These are phyloP conservation scores for Silurus lanzhouensis DNA, from an alignment of 2,797 vertebrate species.

Conservation along the genomic window DNA sequence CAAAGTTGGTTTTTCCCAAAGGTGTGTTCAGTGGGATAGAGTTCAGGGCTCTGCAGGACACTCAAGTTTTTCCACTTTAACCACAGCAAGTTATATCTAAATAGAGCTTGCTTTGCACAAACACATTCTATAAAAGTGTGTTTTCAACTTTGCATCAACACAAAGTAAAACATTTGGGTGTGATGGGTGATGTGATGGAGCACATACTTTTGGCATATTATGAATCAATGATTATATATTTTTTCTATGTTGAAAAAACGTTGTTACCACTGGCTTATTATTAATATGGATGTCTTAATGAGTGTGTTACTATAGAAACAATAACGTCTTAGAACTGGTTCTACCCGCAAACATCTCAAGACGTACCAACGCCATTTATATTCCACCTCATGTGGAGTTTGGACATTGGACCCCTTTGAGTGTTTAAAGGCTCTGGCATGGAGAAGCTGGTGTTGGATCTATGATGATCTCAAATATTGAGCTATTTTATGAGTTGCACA, in stretches of 20 bases:
- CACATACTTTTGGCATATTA: neutral
- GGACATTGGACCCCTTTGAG: too few relatives aligned
- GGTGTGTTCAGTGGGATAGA: neutral
- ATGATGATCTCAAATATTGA: too few relatives aligned
- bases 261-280: neutral
- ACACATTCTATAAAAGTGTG: neutral
- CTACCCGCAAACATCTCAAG: too few relatives aligned
- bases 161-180: neutral
- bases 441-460: too few relatives aligned
- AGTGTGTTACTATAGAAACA: neutral
- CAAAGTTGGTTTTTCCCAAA: neutral
- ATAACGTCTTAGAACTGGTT: neutral
- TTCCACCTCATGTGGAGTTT: too few relatives aligned
- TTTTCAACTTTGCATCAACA: neutral
- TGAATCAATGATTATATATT: neutral
- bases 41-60: neutral
- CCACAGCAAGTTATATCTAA: neutral
- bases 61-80: neutral
- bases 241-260: neutral
- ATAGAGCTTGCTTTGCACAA: neutral
- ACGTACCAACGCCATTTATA: too few relatives aligned
- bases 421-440: too few relatives aligned
- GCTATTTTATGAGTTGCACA: too few relatives aligned
- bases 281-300: neutral
- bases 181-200: neutral